Percentiles rank a stretch among this genome's conserved stretches.
These are phyloP conservation scores for Lepidocyrtoides sp. DNA, from an alignment of 2,888 invertebrate genomes.

Conservation along the genomic window DNA sequence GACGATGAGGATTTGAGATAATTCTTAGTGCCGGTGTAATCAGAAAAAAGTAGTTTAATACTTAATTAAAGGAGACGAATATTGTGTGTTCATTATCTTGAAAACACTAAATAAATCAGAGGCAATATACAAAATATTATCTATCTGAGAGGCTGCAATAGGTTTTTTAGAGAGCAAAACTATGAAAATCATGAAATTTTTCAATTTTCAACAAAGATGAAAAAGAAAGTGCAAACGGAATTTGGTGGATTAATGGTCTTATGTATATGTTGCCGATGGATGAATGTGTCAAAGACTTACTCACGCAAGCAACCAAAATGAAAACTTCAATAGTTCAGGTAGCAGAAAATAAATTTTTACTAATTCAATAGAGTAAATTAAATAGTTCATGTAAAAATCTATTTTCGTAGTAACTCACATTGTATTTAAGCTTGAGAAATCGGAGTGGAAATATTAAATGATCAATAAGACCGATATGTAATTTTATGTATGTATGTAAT, in stretches of 20 bases:
- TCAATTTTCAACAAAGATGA: neutral
- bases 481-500: neutral
- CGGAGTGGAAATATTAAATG: no score
- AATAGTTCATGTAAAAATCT: no score
- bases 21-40: slow-evolving; percentile 16
- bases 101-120: neutral
- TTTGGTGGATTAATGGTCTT: no score
- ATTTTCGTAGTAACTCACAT: no score
- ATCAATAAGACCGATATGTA: no score
- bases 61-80: neutral
- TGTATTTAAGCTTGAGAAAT: neutral
- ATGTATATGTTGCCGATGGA: neutral
- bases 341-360: slow-evolving; percentile 7
- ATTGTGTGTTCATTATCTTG: neutral
- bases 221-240: neutral
- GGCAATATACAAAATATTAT: neutral
- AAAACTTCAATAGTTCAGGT: slow-evolving; percentile 46
- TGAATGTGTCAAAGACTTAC: slow-evolving; percentile 23
- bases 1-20: slow-evolving; percentile 81
- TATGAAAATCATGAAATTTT: neutral
- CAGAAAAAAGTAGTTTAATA: neutral
- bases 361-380: no score
- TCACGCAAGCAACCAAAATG: neutral
- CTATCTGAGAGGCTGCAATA: no score
- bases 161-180: no score